These are phyloP conservation scores for Menidia menidia DNA, from an alignment of 2,797 vertebrate genomes.

Conservation along the genomic window DNA sequence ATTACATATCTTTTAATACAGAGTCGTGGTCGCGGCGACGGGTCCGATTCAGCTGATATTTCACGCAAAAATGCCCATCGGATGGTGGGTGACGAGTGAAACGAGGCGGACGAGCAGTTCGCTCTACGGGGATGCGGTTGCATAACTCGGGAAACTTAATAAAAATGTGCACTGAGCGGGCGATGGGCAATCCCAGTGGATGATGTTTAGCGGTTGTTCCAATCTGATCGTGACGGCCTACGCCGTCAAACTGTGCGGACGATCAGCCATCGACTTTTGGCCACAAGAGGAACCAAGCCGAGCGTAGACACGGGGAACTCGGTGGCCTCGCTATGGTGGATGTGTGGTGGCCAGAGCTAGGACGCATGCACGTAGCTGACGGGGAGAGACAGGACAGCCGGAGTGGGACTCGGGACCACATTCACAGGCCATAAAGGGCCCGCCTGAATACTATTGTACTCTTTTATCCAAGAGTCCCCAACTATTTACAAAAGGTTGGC, in stretches of 20 bases:
- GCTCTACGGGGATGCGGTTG: conserved; percentile 73
- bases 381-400: conserved; percentile 84
- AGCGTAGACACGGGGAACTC: conserved; percentile 72
- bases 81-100: conserved; percentile 54
- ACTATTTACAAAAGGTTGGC: conserved; percentile 83
- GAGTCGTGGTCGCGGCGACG: conserved; percentile 48
- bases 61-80: conserved; percentile 38
- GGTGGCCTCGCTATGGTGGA: conserved; percentile 90
- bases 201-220: conserved; percentile 42
- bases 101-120: conserved; percentile 64
- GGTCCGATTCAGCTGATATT: conserved; percentile 38
- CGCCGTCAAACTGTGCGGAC: conserved; percentile 21
- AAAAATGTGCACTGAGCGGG: conserved; percentile 67
- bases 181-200: conserved; percentile 40
- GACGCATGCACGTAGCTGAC: conserved; percentile 88
- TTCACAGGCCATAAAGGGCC: conserved; percentile 86
- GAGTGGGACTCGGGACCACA: conserved; percentile 88
- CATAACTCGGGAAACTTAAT: conserved; percentile 81
- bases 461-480: conserved; percentile 76
- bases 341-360: conserved; percentile 86
- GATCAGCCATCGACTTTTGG: conserved; percentile 58
- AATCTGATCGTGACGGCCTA: conserved; percentile 45
- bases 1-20: conserved; percentile 70
- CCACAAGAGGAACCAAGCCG: conserved; percentile 83
- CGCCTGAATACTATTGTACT: conserved; percentile 76